A percentile compares a stretch with the other conserved stretches of the same genome.
phyloP scores from a whole-genome alignment of 2,113 vertebrate species.

The Agapornis roseicollis region DNA sequence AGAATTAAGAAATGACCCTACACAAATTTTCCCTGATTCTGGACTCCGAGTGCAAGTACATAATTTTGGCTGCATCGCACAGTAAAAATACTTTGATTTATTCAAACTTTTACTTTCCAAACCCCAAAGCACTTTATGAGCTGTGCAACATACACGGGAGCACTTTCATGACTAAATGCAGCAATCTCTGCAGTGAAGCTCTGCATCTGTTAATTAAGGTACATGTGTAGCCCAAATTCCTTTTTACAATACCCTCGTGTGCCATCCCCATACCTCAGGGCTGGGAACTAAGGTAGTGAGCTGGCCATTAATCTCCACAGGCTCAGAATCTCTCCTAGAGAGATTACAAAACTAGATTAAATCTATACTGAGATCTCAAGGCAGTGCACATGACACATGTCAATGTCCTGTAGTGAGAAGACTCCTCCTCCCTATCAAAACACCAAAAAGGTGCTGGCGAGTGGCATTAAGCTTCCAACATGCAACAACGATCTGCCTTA shows the following conservation, averaged over 20 bases:
- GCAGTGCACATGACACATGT: background rate
- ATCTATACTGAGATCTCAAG: background rate
- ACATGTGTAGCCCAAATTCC: background rate
- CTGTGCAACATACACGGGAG: conserved; percentile 5
- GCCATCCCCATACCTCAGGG: conserved; percentile 1
- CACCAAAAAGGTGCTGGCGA: background rate
- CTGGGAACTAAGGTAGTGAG: background rate
- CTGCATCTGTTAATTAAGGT: conserved; percentile 54
- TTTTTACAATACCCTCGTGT: conserved; percentile 23
- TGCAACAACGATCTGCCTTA: background rate
- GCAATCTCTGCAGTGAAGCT: background rate
- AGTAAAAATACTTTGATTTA: conserved; percentile 39
- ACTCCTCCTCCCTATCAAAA: background rate
- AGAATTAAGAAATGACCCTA: background rate
- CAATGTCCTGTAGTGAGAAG: background rate
- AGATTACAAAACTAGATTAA: conserved; percentile 2
- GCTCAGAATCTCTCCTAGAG: background rate
- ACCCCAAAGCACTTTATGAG: conserved; percentile 53
- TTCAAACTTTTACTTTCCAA: conserved; percentile 26
- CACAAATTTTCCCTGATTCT: background rate
- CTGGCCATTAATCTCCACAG: conserved; percentile 16
- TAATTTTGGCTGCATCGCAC: background rate
- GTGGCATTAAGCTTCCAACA: background rate
- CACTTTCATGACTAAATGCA: conserved; percentile 27
- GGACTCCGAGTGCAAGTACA: background rate